Percentiles rank a stretch among this genome's conserved stretches.
phyloP scores from a whole-genome alignment of 2,113 vertebrate species.

The Xerus inauris region DNA sequence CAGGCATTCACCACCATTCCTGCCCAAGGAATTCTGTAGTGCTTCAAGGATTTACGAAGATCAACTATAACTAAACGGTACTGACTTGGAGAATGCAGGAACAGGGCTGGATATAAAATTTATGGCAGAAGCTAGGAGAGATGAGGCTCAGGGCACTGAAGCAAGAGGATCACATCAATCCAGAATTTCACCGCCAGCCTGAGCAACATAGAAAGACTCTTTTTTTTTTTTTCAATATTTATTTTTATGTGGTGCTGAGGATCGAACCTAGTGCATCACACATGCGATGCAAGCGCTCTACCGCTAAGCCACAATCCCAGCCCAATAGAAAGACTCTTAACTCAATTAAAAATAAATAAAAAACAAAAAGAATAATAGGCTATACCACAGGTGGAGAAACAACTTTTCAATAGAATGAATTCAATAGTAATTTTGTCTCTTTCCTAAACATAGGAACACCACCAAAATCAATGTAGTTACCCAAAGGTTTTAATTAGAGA shows the following conservation, averaged over 20 bases:
- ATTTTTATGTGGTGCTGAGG: no score
- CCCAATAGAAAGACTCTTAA: no score
- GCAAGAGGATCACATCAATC: no score
- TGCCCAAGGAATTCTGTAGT: background rate
- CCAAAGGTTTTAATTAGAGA: slow-evolving; percentile 23
- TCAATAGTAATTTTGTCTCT: background rate
- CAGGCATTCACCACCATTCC: background rate
- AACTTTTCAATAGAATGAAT: slow-evolving; percentile 16
- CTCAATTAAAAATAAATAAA: background rate
- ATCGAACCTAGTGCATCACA: no score
- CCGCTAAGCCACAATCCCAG: no score
- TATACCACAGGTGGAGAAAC: background rate
- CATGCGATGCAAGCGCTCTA: no score
- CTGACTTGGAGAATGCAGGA: slow-evolving; percentile 16
- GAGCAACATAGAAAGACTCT: no score
- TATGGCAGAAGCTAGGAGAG: background rate
- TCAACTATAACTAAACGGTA: slow-evolving; percentile 14
- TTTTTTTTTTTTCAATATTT: no score
- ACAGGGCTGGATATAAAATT: background rate
- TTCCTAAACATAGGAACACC: background rate
- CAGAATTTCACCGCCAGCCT: no score
- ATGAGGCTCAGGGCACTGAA: no score
- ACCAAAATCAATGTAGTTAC: slow-evolving; percentile 33
- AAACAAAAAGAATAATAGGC: background rate
- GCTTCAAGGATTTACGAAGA: slow-evolving; percentile 11